Conservation (phyloP, 2,113 vertebrate genomes). For the Paedocypris sp. region DNA sequence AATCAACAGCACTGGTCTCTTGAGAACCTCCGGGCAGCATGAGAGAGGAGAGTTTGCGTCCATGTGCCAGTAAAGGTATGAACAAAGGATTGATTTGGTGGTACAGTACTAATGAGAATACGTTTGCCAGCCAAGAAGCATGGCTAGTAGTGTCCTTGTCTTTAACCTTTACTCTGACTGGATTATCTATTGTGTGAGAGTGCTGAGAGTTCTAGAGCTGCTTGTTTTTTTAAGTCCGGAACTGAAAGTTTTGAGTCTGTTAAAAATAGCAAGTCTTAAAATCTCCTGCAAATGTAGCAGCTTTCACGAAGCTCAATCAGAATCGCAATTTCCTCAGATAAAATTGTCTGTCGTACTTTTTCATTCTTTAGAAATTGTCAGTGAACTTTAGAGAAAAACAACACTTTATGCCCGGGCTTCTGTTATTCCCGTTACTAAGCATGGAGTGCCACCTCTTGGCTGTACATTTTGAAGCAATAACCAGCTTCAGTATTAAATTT, state of each 20-base stretch:
- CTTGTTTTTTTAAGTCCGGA: conserved; percentile 22
- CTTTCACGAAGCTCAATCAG: too few relatives aligned
- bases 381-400: too few relatives aligned
- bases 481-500: too few relatives aligned
- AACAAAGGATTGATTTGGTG: conserved; percentile 35
- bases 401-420: conserved; percentile 1
- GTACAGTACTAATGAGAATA: conserved; percentile 54
- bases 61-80: not conserved
- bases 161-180: conserved; percentile 62
- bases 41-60: not conserved
- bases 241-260: conserved; percentile 31
- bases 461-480: conserved; percentile 21
- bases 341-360: too few relatives aligned
- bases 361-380: too few relatives aligned
- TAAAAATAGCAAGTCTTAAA: too few relatives aligned
- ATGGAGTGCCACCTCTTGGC: conserved; percentile 56
- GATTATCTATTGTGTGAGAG: conserved; percentile 44
- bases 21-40: not conserved
- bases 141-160: conserved; percentile 50
- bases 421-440: conserved; percentile 39
- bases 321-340: too few relatives aligned
- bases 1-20: conserved; percentile 46
- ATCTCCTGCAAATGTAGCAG: too few relatives aligned
- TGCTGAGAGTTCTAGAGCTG: conserved; percentile 28
- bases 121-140: conserved; percentile 38